These are phyloP conservation scores for Athripsodes cinereus DNA, from an alignment of 2,888 invertebrate genomes.

Conservation along the genomic window DNA sequence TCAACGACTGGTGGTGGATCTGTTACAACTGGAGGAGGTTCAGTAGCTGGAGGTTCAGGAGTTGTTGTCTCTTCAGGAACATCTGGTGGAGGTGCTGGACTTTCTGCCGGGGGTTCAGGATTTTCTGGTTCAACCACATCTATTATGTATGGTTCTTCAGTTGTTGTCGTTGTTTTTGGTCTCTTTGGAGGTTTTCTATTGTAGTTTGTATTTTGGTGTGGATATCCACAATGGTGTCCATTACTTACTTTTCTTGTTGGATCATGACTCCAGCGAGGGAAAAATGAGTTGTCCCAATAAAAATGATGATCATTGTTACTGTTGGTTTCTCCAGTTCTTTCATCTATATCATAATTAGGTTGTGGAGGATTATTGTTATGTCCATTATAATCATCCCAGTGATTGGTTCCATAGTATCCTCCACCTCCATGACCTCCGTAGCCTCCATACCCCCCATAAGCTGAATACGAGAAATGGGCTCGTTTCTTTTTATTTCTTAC, in stretches of 20 bases:
- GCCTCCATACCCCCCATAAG: constrained; percentile 10
- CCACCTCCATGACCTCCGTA: neutral
- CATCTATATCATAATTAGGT: constrained; percentile 2
- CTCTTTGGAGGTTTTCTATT: neutral
- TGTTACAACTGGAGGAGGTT: neutral
- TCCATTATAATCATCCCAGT: neutral
- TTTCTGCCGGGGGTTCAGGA: neutral
- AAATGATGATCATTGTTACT: constrained; percentile 16
- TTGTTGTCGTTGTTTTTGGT: constrained; percentile 6
- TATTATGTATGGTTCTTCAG: constrained; percentile 3
- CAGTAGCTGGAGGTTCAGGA: neutral
- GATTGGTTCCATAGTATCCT: neutral
- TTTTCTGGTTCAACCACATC: neutral
- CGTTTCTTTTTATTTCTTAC: constrained; percentile 22
- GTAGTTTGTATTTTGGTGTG: constrained; percentile 5
- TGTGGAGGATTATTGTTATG: neutral
- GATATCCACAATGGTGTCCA: constrained; percentile 11
- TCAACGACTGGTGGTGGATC: neutral
- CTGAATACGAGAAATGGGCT: constrained; percentile 18
- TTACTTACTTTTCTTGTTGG: neutral
- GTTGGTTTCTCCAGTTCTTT: constrained; percentile 1
- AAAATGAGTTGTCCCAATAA: constrained; percentile 20
- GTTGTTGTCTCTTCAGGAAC: neutral
- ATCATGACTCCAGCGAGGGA: constrained; percentile 26
- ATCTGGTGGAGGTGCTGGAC: neutral